Conservation (phyloP, 2,888 invertebrate genomes). For the Eupithecia tripunctaria region DNA sequence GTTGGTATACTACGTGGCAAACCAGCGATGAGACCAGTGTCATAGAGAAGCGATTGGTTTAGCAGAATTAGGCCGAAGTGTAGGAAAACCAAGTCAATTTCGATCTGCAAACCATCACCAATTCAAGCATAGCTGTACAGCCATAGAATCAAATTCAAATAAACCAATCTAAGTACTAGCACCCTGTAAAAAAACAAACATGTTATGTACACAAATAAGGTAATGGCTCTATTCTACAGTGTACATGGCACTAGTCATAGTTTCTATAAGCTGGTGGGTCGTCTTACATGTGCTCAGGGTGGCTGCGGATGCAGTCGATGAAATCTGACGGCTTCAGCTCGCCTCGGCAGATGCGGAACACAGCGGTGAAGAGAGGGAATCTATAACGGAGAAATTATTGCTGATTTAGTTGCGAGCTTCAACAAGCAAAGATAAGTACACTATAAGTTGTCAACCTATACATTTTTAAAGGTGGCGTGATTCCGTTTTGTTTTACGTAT, state of each 20-base stretch:
- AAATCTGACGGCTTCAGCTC: constrained; percentile 91
- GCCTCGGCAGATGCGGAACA: constrained; percentile 96
- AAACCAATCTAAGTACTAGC: constrained; percentile 71
- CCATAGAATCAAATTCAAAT: constrained; percentile 56
- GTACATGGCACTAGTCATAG: constrained; percentile 40
- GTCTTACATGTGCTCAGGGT: constrained; percentile 98
- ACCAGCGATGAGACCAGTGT: neutral
- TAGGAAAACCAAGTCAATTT: neutral
- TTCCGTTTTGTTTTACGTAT: too few relatives aligned
- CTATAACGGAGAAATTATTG: constrained; percentile 77
- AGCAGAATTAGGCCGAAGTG: neutral
- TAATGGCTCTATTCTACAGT: constrained; percentile 61
- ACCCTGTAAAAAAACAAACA: constrained; percentile 74
- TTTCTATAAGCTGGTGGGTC: constrained; percentile 54
- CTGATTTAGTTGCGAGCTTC: neutral
- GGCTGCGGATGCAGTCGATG: constrained; percentile 96
- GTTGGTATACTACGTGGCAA: neutral
- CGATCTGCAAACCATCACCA: constrained; percentile 21
- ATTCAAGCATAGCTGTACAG: constrained; percentile 46
- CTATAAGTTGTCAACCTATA: too few relatives aligned
- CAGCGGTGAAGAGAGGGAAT: constrained; percentile 98
- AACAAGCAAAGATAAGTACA: neutral
- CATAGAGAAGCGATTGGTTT: neutral
- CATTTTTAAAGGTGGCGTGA: too few relatives aligned
- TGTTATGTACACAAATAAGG: constrained; percentile 63